Conservation (phyloP, 2,797 vertebrate genomes). For the Eulemur albifrons region DNA sequence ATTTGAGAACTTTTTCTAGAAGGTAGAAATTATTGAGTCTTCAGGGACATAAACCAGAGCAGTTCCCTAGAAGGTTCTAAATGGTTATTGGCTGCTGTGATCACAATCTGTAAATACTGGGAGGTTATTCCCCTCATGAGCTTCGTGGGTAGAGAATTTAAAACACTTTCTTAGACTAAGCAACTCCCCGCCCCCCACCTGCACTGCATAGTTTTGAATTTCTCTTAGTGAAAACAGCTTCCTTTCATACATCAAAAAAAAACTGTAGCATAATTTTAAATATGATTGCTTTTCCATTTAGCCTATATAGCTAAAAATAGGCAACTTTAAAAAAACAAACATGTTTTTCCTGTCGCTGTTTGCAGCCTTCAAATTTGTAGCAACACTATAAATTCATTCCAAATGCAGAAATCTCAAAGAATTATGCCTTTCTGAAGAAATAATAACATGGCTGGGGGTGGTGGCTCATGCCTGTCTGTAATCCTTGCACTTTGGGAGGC, state of each 20-base stretch:
- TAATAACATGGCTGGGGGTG: background rate
- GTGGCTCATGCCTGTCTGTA: background rate
- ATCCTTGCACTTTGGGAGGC: background rate
- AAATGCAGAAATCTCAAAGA: conserved; percentile 18
- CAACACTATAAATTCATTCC: background rate
- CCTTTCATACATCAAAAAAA: conserved; percentile 43
- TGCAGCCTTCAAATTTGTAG: conserved; percentile 31
- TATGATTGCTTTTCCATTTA: conserved; percentile 16
- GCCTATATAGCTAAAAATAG: conserved; percentile 37
- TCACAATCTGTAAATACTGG: background rate
- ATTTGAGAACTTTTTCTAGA: background rate
- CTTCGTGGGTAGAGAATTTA: background rate
- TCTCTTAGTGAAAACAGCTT: conserved; percentile 29
- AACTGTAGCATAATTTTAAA: conserved; percentile 47
- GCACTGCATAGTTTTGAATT: conserved; percentile 5
- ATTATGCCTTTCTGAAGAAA: conserved; percentile 15
- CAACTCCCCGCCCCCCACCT: background rate
- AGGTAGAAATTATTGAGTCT: background rate
- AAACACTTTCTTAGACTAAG: background rate
- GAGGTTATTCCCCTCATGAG: background rate
- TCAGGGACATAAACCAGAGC: background rate
- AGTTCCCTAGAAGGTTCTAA: conserved; percentile 37
- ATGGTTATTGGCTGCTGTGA: background rate
- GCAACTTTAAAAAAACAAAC: conserved; percentile 38
- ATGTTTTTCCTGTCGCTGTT: conserved; percentile 35